These are phyloP conservation scores for Chitala chitala DNA, from an alignment of 2,113 vertebrate species.

Conservation along the genomic window DNA sequence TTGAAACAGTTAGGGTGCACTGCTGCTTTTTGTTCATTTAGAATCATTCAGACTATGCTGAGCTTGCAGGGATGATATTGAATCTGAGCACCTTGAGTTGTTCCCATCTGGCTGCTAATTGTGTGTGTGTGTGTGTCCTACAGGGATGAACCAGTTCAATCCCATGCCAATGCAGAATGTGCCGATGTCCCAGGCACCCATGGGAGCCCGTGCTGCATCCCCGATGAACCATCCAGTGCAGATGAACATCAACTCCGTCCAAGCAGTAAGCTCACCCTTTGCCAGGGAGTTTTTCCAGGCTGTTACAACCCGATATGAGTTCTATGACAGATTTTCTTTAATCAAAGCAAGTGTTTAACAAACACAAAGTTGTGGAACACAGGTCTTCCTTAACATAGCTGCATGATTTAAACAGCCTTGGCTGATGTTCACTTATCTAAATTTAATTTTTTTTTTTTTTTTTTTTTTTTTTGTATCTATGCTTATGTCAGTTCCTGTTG, in stretches of 20 bases:
- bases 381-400: too few relatives aligned
- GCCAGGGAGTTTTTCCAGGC: neutral
- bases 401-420: too few relatives aligned
- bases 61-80: conserved; percentile 27
- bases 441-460: too few relatives aligned
- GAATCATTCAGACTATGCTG: neutral
- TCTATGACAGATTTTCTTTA: neutral
- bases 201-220: conserved; percentile 81
- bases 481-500: too few relatives aligned
- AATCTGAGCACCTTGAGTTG: conserved; percentile 41
- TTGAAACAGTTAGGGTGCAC: neutral
- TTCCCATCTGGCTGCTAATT: conserved; percentile 30
- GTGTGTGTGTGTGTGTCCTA: conserved; percentile 17
- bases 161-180: conserved; percentile 86
- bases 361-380: too few relatives aligned
- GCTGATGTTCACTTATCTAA: too few relatives aligned
- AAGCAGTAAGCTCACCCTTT: conserved; percentile 62
- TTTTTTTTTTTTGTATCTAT: too few relatives aligned
- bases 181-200: conserved; percentile 80
- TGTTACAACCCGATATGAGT: neutral
- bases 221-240: conserved; percentile 89
- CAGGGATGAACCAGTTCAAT: conserved; percentile 91
- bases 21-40: neutral
- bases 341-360: too few relatives aligned
- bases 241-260: conserved; percentile 85